Conservation (phyloP, 92 coral and sea anemone species). For the Palythoa grandis region DNA sequence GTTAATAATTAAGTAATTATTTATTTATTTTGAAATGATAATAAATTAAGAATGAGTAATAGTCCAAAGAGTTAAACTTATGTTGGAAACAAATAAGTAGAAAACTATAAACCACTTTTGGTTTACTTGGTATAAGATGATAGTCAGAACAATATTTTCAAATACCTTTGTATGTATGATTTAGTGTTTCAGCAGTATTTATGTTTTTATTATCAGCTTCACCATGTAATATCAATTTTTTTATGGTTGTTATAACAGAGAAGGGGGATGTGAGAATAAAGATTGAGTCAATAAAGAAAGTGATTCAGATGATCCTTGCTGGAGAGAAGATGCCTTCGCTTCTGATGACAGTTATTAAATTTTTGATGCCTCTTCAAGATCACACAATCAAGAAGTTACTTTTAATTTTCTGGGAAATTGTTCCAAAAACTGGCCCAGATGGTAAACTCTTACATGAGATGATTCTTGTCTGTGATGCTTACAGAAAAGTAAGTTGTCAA, state of each 20-base stretch:
- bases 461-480: conserved; percentile 99
- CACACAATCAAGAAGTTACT: conserved; percentile 96
- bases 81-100: no score
- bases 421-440: conserved; percentile 97
- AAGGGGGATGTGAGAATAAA: conserved; percentile 90
- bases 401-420: conserved; percentile 98
- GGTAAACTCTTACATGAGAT: conserved; percentile 97
- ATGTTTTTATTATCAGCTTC: no score
- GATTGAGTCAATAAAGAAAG: conserved; percentile 90
- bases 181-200: no score
- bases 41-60: no score
- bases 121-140: no score
- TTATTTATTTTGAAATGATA: no score
- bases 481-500: conserved; percentile 78
- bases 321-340: conserved; percentile 98
- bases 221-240: background rate
- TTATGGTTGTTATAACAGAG: conserved; percentile 55
- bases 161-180: no score
- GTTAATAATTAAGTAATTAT: no score
- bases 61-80: no score
- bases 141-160: no score
- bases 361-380: conserved; percentile 94
- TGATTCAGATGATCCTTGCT: conserved; percentile 90
- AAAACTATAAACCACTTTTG: no score
- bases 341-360: conserved; percentile 94